Evolutionary conservation across 2,888 invertebrate species (phyloP), one percentile per base, ranked within the genome.

Genomic region (Pachycephus smyrnensis): DNA sequence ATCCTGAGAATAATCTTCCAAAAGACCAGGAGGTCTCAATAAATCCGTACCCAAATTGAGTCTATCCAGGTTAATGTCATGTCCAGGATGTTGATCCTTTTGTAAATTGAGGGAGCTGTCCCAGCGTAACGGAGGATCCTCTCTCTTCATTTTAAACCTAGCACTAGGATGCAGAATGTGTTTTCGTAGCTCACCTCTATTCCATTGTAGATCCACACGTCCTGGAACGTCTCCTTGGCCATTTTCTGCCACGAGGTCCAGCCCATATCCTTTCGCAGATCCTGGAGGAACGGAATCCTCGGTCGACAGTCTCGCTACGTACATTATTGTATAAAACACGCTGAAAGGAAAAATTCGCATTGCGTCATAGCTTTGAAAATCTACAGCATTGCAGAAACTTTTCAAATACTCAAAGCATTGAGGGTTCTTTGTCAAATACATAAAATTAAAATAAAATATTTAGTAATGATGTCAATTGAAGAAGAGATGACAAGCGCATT

Each of bases 311-410:
- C 80, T 84, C 81, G 84, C 81, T 81, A 83, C 83, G 82, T 84
- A 85, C 80, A 85, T 82, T 81, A 83, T 84, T 77, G 84, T 85
- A 83, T 82, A 84, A 84, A 88, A 81, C 80, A 88, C 84, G 82
- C 86, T 82, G 76, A 77, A 37, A 75, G 80, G 79, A 76, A 69
- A 76, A 71, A 76, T 32, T 31, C 71, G 71, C 71, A 79, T 82
- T 77, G 81, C 84, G 80, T 84, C 84, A 84, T 84, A 84, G 33
- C 32, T 71, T 71, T 32, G 31, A 31, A 11, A 11, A 71, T 71
- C 71, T 32, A 71, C 3, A 31, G 11, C 1, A 31, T 71, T 12
- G 12, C 15, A 71, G 3, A 71, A 55, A 55, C 23, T 23, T 40
- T 15, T 55, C 9, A 23, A 55, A 55, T 55, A 23, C 23, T 55